Percentiles rank a stretch among this genome's conserved stretches.
phyloP scores from a whole-genome alignment of 2,888 invertebrate genomes.

The Hanleya hanleyi region DNA sequence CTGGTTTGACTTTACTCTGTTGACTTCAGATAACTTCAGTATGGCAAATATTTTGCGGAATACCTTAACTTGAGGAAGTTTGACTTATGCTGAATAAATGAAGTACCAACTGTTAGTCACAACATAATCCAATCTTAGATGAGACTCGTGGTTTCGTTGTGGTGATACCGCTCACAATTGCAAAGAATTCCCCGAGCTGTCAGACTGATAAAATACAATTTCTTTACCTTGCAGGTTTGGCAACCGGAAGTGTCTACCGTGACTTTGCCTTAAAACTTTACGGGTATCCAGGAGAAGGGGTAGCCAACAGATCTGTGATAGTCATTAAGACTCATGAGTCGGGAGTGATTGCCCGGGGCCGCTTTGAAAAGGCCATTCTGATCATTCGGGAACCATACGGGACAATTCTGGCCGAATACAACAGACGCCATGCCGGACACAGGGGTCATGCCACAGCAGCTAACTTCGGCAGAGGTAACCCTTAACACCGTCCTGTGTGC shows the following conservation, averaged over 20 bases:
- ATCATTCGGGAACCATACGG: conserved; percentile 43
- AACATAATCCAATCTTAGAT: too few species aligned
- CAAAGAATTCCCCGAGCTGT: too few species aligned
- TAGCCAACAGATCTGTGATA: conserved; percentile 31
- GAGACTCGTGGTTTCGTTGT: too few species aligned
- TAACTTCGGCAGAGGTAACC: conserved; percentile 34
- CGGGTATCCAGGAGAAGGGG: conserved; percentile 47
- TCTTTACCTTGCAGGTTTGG: conserved; percentile 44
- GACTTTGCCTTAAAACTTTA: conserved; percentile 30
- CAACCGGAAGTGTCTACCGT: conserved; percentile 44
- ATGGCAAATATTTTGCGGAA: too few species aligned
- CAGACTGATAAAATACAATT: too few species aligned
- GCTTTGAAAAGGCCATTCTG: conserved; percentile 39
- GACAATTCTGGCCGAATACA: conserved; percentile 45
- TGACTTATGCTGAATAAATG: too few species aligned
- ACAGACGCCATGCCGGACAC: conserved; percentile 40
- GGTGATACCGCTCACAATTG: too few species aligned
- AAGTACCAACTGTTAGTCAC: too few species aligned
- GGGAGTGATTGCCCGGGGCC: conserved; percentile 19
- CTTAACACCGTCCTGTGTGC: too few species aligned
- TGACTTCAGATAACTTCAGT: too few species aligned
- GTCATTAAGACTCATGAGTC: conserved; percentile 44
- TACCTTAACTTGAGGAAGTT: too few species aligned
- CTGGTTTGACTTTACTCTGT: too few species aligned
- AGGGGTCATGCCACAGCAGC: conserved; percentile 30